phyloP scores from a whole-genome alignment of 2,797 vertebrate genomes.

The Poeciliopsis presidionis region DNA sequence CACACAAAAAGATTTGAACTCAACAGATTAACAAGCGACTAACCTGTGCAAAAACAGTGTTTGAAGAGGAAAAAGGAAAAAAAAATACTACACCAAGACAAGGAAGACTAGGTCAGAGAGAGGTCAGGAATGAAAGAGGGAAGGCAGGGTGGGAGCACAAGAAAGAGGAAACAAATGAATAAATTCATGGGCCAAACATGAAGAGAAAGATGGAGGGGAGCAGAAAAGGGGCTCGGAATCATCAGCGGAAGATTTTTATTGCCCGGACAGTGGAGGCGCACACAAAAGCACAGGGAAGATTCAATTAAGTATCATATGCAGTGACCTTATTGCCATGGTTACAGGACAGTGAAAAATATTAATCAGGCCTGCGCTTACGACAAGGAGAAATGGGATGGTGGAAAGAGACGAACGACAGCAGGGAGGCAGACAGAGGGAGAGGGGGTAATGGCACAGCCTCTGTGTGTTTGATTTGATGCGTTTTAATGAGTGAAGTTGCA shows the following conservation, averaged over 20 bases:
- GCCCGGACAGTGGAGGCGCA: constrained; percentile 92
- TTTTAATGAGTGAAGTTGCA: constrained; percentile 62
- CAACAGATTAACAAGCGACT: constrained; percentile 58
- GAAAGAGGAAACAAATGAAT: constrained; percentile 83
- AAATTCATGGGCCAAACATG: constrained; percentile 83
- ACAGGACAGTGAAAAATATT: constrained; percentile 99
- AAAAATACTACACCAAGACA: constrained; percentile 47
- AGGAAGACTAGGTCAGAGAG: constrained; percentile 66
- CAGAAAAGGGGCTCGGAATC: constrained; percentile 74
- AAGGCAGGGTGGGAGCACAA: constrained; percentile 32
- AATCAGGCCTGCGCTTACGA: constrained; percentile 90
- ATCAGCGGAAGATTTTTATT: constrained; percentile 91
- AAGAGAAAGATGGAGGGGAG: constrained; percentile 74
- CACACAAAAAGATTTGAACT: constrained; percentile 28
- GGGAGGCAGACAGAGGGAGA: constrained; percentile 50
- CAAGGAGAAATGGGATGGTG: constrained; percentile 66
- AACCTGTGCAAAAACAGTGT: constrained; percentile 56
- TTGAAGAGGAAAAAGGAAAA: constrained; percentile 27
- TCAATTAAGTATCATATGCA: constrained; percentile 99
- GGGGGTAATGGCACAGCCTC: constrained; percentile 45
- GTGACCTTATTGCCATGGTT: constrained; percentile 99
- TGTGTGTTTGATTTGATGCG: constrained; percentile 46
- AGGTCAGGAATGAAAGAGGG: constrained; percentile 57
- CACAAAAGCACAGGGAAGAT: constrained; percentile 98
- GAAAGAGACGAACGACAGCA: constrained; percentile 68